Conservation (phyloP, 2,113 vertebrate genomes). For the Oryzias javanicus region DNA sequence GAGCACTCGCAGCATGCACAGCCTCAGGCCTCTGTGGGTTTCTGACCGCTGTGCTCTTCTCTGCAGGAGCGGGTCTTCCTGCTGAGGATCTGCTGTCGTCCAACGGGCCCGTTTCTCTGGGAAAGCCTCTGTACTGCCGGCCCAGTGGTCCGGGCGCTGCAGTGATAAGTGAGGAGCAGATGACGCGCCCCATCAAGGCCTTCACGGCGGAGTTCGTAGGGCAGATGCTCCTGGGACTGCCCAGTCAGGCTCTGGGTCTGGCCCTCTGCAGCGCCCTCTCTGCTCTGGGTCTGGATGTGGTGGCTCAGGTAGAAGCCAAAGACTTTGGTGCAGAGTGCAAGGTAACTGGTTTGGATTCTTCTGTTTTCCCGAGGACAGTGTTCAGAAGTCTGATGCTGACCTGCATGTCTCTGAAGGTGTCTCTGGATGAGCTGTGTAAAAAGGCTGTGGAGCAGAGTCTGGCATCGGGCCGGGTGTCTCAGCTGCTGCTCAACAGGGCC, state of each 20-base stretch:
- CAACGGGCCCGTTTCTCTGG: slow-evolving; percentile 87
- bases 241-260: slow-evolving; percentile 90
- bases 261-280: slow-evolving; percentile 93
- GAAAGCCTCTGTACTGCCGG: slow-evolving; percentile 86
- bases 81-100: slow-evolving; percentile 83
- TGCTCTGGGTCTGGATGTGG: slow-evolving; percentile 88
- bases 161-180: slow-evolving; percentile 94
- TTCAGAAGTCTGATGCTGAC: background rate
- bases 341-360: slow-evolving; percentile 22
- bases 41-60: background rate
- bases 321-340: slow-evolving; percentile 96
- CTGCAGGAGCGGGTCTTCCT: slow-evolving; percentile 58
- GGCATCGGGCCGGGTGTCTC: slow-evolving; percentile 84
- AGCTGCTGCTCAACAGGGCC: slow-evolving; percentile 91
- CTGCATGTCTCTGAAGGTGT: slow-evolving; percentile 69
- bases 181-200: slow-evolving; percentile 94
- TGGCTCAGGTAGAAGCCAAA: slow-evolving; percentile 93
- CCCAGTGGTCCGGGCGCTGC: slow-evolving; percentile 62
- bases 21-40: background rate
- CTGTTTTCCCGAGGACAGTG: background rate
- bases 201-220: slow-evolving; percentile 97
- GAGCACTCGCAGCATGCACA: background rate
- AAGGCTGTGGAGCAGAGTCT: slow-evolving; percentile 93
- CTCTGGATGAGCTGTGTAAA: slow-evolving; percentile 95
- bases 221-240: slow-evolving; percentile 94